Conservation (phyloP, 2,113 vertebrate species). For the Coryphaenoides rupestris region DNA sequence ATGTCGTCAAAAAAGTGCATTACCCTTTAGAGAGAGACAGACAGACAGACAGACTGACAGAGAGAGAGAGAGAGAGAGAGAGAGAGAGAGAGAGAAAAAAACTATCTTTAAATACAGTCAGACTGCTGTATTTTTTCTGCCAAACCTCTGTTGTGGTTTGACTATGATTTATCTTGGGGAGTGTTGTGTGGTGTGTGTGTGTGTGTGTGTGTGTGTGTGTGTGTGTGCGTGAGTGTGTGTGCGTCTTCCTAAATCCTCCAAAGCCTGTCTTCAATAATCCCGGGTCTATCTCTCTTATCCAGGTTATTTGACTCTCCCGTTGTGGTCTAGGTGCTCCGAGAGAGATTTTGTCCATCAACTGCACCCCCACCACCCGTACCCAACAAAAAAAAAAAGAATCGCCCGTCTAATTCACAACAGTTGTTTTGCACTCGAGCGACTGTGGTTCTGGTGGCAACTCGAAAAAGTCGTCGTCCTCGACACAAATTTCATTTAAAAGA, state of each 20-base stretch:
- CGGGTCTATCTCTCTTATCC: constrained; percentile 72
- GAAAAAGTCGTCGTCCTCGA: constrained; percentile 69
- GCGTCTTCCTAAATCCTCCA: not conserved
- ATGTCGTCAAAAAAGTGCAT: too few species aligned
- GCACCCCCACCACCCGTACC: not conserved
- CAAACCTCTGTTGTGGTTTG: constrained; percentile 89
- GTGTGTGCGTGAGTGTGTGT: too few species aligned
- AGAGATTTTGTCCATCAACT: not conserved
- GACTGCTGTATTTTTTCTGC: constrained; percentile 69
- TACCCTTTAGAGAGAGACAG: too few species aligned
- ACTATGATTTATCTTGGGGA: constrained; percentile 79
- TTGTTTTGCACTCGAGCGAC: not conserved
- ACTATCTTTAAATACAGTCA: too few species aligned
- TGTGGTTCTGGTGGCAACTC: constrained; percentile 30
- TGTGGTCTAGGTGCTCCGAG: not conserved
- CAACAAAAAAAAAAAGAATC: too few species aligned
- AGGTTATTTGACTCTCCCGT: constrained; percentile 30
- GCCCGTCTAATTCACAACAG: not conserved
- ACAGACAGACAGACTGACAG: too few species aligned
- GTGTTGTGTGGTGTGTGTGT: constrained; percentile 37
- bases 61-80: too few species aligned
- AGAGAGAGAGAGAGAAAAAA: too few species aligned
- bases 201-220: too few species aligned
- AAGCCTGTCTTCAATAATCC: constrained; percentile 25
- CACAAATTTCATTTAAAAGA: too few species aligned